phyloP scores from a whole-genome alignment of 2,113 vertebrate genomes.

The Tachycineta bicolor region DNA sequence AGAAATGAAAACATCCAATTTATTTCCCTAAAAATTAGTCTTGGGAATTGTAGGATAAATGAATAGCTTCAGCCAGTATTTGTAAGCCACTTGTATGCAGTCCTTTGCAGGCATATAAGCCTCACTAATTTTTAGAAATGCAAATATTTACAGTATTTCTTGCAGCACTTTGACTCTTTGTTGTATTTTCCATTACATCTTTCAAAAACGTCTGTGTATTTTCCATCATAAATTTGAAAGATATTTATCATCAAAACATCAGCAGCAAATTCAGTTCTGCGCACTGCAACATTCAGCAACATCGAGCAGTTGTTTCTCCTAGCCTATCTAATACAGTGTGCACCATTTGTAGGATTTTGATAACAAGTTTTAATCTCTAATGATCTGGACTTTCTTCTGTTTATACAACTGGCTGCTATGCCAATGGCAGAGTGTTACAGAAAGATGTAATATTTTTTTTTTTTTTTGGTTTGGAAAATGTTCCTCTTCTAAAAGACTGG shows the following conservation, averaged over 20 bases:
- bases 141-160: conserved; percentile 61
- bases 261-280: not conserved
- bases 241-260: conserved; percentile 21
- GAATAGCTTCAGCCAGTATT: not conserved
- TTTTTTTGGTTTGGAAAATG: not conserved
- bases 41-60: not conserved
- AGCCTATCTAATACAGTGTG: not conserved
- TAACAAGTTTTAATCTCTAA: not conserved
- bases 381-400: conserved; percentile 8
- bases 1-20: not conserved
- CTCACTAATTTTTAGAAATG: conserved; percentile 55
- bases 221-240: conserved; percentile 32
- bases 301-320: not conserved
- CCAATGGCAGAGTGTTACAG: not conserved
- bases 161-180: not conserved
- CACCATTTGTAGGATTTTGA: not conserved
- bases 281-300: not conserved
- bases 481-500: not conserved
- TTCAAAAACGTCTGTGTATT: not conserved
- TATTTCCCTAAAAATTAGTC: not conserved
- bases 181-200: conserved; percentile 50
- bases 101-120: not conserved
- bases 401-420: not conserved
- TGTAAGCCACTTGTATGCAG: not conserved
- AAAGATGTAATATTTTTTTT: not conserved